Conservation (phyloP, 2,797 vertebrate genomes). For the Tolypeutes matacus region DNA sequence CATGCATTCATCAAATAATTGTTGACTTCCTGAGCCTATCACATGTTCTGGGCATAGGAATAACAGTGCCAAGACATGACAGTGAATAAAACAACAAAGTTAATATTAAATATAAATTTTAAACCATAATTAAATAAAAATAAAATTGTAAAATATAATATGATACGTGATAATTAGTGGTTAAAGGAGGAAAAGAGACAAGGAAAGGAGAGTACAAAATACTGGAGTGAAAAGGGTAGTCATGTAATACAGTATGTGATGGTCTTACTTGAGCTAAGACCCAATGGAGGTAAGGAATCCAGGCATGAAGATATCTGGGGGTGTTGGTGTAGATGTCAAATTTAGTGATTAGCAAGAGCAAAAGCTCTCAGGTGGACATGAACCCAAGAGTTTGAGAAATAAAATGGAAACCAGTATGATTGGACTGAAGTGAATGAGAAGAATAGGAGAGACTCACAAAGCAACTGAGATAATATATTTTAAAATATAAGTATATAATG, state of each 20-base stretch:
- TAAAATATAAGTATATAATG: neutral
- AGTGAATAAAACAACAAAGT: neutral
- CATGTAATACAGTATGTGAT: fast-evolving
- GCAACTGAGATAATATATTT: neutral
- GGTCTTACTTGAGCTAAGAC: neutral
- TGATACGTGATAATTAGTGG: neutral
- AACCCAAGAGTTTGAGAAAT: neutral
- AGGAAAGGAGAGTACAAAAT: neutral
- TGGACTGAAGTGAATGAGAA: neutral
- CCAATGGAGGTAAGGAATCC: neutral
- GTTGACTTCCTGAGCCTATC: neutral
- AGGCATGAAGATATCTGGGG: no score
- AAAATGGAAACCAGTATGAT: neutral
- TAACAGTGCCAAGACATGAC: neutral
- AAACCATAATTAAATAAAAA: neutral
- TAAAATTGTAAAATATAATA: neutral
- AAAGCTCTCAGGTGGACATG: neutral
- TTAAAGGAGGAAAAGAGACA: neutral
- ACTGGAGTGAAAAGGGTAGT: neutral
- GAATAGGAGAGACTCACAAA: neutral
- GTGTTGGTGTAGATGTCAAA: fast-evolving
- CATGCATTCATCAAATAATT: neutral
- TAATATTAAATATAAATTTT: neutral
- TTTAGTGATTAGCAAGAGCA: neutral
- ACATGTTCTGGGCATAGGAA: neutral